Percentiles rank a stretch among this genome's conserved stretches.
Conservation (phyloP, 1,140 invertebrate species). For the Acromyrmex echinatior region DNA sequence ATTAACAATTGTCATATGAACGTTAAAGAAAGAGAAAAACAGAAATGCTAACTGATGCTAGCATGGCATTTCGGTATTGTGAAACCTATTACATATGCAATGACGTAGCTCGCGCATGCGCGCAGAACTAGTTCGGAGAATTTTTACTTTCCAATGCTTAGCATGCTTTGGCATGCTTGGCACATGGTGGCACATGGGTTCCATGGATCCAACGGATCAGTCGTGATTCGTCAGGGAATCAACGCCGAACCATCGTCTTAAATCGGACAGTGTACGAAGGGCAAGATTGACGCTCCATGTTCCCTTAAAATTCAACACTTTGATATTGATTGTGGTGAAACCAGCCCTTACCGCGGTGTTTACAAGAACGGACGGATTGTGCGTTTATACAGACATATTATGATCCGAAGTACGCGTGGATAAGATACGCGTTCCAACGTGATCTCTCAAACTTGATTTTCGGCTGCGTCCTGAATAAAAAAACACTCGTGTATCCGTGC, state of each 20-base stretch:
- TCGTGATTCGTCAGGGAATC: background rate
- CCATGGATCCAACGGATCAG: too few relatives aligned
- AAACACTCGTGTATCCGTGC: background rate
- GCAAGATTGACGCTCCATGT: background rate
- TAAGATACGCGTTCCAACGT: background rate
- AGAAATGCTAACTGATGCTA: background rate
- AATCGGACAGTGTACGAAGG: background rate
- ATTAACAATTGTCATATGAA: too few relatives aligned
- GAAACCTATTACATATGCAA: constrained; percentile 3
- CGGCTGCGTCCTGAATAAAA: background rate
- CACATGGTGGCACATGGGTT: too few relatives aligned
- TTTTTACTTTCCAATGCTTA: too few relatives aligned
- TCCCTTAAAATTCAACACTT: background rate
- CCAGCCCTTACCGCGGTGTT: background rate
- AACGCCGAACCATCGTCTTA: background rate
- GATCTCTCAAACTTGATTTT: background rate
- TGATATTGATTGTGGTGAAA: background rate
- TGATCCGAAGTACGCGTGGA: background rate
- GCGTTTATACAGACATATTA: background rate
- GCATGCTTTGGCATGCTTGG: too few relatives aligned
- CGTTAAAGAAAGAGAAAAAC: background rate
- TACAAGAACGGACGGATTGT: background rate
- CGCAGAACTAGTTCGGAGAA: background rate
- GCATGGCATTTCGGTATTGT: background rate
- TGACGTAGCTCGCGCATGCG: constrained; percentile 7